phyloP scores from a whole-genome alignment of 2,113 vertebrate species.

The Circaetus gallicus region DNA sequence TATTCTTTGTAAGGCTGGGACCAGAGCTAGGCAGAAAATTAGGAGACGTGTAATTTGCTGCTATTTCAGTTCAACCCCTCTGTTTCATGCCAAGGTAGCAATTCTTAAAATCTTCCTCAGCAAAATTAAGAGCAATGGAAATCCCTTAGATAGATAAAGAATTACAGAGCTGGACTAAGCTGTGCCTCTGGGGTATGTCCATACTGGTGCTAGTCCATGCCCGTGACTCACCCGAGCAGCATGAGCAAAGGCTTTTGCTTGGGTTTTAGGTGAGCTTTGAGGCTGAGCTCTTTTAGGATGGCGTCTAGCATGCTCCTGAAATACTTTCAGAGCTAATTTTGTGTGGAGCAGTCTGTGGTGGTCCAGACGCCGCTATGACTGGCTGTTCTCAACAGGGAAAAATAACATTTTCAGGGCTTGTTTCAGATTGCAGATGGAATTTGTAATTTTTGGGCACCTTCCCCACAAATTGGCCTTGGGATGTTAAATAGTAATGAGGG shows the following conservation, averaged over 20 bases:
- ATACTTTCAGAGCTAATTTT: neutral
- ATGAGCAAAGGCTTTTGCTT: neutral
- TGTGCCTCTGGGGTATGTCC: neutral
- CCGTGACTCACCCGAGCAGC: neutral
- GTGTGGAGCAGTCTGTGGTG: neutral
- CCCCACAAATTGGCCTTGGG: neutral
- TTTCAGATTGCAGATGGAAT: neutral
- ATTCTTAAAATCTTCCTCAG: neutral
- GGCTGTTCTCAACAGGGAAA: neutral
- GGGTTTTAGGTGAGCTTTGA: neutral
- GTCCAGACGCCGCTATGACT: neutral
- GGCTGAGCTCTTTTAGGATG: neutral
- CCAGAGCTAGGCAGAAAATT: neutral
- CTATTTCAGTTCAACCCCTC: neutral
- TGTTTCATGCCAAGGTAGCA: neutral
- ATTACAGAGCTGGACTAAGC: neutral
- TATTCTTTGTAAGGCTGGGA: neutral
- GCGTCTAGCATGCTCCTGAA: accelerated
- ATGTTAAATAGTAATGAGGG: neutral
- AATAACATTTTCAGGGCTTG: neutral
- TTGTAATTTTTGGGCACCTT: neutral
- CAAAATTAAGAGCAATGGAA: neutral
- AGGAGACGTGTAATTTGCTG: neutral
- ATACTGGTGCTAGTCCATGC: neutral
- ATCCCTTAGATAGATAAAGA: neutral